Evolutionary conservation across 1,140 invertebrate genomes (phyloP), one percentile per base, ranked within the genome.

Genomic region (Drosophila leontia): DNA sequence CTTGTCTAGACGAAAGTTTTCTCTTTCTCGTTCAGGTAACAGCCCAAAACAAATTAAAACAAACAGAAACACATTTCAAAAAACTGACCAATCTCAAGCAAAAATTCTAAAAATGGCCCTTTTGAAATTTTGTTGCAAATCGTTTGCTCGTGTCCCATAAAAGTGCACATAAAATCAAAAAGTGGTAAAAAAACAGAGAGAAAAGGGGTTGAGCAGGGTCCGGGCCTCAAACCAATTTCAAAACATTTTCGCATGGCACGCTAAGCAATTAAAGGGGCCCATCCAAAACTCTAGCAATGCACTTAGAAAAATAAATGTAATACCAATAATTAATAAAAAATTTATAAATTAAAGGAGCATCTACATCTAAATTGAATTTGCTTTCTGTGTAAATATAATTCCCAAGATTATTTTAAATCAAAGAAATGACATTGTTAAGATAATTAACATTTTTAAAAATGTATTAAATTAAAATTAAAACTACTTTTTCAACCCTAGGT

Each of bases 191-290:
- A 51, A 29, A 47, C 8, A 34, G 11, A 15, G 48, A 39, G 11
- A 19, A 35, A 45, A 41, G 8, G 59, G 37, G 15, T 13, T 11
- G n/a, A 57, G 45, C 53, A 44, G 61, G 32, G 26, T 3, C 26
- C 19, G 19, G 62, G 34, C 23, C 41, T 32, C 26, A 47, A 58
- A 64, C 45, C 59, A 45, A 56, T 47, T 48, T 48, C 37, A 48
- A 78, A 76, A 72, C 70, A 80, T 75, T 75, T 79, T 64, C 61
- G 50, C 47, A 45, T 47, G 59, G 64, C 83, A 87, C 80, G 84
- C 77, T 50, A 60, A 64, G 77, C 85, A 87, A 87, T 87, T 88
- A 87, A 78, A 88, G 76, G 65, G 47, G 58, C 70, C 45, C 62
- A 42, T 23, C 15, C n/a, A 35, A 48, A 67, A 35, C 65, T 69